Conservation (phyloP, 2,888 invertebrate genomes). For the Eupelmus urozonus region DNA sequence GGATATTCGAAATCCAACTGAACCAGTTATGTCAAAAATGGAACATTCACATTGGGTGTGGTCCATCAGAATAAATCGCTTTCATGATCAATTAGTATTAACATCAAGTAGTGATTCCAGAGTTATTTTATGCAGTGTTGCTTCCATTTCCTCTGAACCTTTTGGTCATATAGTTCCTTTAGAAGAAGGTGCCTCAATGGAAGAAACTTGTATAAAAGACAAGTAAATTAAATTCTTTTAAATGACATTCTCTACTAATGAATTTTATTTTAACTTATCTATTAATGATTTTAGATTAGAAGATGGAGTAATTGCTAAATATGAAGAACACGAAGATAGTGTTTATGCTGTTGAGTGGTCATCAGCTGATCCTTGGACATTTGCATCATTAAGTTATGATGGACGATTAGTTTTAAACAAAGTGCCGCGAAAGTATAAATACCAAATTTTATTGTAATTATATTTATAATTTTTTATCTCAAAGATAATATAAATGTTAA, state of each 20-base stretch:
- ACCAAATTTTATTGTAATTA: slow-evolving; percentile 89
- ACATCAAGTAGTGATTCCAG: slow-evolving; percentile 97
- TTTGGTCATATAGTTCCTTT: slow-evolving; percentile 80
- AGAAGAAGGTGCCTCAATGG: slow-evolving; percentile 74
- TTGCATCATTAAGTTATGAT: slow-evolving; percentile 99
- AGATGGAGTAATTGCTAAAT: slow-evolving; percentile 94
- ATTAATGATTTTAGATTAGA: slow-evolving; percentile 80
- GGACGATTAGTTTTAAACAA: slow-evolving; percentile 95
- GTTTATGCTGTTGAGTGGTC: slow-evolving; percentile 99
- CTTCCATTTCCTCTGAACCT: slow-evolving; percentile 91
- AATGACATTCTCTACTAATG: slow-evolving; percentile 14
- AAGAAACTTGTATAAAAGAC: slow-evolving; percentile 78
- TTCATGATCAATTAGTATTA: slow-evolving; percentile 96
- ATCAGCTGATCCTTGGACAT: slow-evolving; percentile 98
- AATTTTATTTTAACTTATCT: slow-evolving; percentile 46
- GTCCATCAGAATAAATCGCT: slow-evolving; percentile 96
- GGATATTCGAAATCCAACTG: slow-evolving; percentile 91
- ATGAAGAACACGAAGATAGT: slow-evolving; percentile 98
- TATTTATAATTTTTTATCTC: slow-evolving; percentile 27
- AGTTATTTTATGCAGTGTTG: slow-evolving; percentile 91
- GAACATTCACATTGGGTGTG: slow-evolving; percentile 97
- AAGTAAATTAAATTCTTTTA: slow-evolving; percentile 74
- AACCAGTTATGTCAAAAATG: slow-evolving; percentile 88
- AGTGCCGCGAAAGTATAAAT: slow-evolving; percentile 96
- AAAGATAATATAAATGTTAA: slow-evolving; percentile 26